Conservation (phyloP, 2,888 invertebrate genomes). For the Lagria hirta region DNA sequence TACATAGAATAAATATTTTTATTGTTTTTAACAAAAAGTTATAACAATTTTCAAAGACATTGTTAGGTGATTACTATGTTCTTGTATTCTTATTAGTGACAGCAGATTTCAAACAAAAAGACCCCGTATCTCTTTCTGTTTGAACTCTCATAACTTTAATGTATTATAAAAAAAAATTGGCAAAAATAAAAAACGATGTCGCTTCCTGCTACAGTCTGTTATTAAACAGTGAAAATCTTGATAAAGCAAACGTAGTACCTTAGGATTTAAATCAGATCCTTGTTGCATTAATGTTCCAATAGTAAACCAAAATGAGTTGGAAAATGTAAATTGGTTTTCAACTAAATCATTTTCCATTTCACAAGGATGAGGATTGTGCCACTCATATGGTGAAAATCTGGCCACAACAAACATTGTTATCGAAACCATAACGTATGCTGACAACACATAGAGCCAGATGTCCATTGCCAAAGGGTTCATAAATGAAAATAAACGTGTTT, state of each 20-base stretch:
- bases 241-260: constrained; percentile 52
- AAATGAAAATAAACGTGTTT: constrained; percentile 77
- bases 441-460: constrained; percentile 82
- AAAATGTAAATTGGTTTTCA: constrained; percentile 79
- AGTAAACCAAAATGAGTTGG: constrained; percentile 86
- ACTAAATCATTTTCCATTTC: constrained; percentile 61
- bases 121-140: too few relatives aligned
- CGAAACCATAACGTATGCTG: constrained; percentile 78
- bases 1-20: too few relatives aligned
- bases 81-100: too few relatives aligned
- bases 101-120: too few relatives aligned
- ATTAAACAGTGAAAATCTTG: background rate
- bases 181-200: too few relatives aligned
- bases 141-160: too few relatives aligned
- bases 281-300: constrained; percentile 89
- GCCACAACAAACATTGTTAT: constrained; percentile 78
- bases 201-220: too few relatives aligned
- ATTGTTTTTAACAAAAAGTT: too few relatives aligned
- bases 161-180: too few relatives aligned
- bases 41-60: too few relatives aligned
- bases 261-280: constrained; percentile 78
- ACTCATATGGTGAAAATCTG: constrained; percentile 78
- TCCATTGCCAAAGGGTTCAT: constrained; percentile 84
- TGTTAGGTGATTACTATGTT: too few relatives aligned
- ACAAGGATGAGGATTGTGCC: constrained; percentile 73